phyloP scores from a whole-genome alignment of 2,113 vertebrate species.

The Oceanites oceanicus region DNA sequence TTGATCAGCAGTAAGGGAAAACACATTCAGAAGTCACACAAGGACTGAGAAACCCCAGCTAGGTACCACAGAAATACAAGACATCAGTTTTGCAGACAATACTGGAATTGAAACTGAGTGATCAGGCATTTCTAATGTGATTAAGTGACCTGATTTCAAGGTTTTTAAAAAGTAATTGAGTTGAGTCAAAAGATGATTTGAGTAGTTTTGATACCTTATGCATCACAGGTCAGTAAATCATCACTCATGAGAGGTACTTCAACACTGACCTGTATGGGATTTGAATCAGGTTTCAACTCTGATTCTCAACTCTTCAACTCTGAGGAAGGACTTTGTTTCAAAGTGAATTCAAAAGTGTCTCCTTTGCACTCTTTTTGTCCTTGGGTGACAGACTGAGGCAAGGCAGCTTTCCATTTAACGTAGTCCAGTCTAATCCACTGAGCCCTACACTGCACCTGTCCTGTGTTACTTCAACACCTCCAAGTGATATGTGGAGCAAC shows the following conservation, averaged over 20 bases:
- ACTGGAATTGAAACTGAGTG: constrained; percentile 15
- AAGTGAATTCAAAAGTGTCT: background rate
- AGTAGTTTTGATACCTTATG: background rate
- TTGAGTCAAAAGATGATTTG: constrained; percentile 13
- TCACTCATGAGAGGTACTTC: background rate
- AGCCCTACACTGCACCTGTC: background rate
- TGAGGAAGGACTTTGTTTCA: background rate
- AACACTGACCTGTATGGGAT: background rate
- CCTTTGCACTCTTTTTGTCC: background rate
- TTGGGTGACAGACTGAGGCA: background rate
- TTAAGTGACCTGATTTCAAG: constrained; percentile 47
- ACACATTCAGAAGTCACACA: constrained; percentile 12
- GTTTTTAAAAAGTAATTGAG: constrained; percentile 32
- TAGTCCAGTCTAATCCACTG: background rate
- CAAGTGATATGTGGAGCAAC: background rate
- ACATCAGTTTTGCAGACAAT: constrained; percentile 15
- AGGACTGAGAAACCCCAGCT: background rate
- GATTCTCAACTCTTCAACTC: too few relatives aligned
- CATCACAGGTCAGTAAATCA: background rate
- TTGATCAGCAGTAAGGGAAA: constrained; percentile 21
- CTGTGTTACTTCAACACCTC: background rate
- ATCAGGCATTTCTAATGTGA: constrained; percentile 51
- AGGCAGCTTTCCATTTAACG: background rate
- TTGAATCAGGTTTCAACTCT: background rate
- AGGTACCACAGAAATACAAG: background rate